phyloP scores from a whole-genome alignment of 1,140 invertebrate species.

The Drosophila pandora region DNA sequence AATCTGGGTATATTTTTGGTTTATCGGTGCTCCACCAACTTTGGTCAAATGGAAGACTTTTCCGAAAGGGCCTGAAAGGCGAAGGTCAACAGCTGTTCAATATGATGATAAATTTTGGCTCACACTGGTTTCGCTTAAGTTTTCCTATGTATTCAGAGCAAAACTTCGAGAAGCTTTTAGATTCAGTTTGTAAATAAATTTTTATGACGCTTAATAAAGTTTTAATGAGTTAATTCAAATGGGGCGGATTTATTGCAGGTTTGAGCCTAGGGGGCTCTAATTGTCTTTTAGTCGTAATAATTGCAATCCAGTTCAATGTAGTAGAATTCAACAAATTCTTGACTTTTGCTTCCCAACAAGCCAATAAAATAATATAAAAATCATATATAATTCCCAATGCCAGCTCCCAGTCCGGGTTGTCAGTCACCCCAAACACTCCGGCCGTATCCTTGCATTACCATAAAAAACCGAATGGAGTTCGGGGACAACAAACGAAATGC shows the following conservation, averaged over 20 bases:
- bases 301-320: not conserved
- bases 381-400: conserved; percentile 39
- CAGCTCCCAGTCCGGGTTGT: conserved; percentile 16
- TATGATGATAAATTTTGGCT: conserved; percentile 16
- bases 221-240: not conserved
- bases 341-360: conserved; percentile 5
- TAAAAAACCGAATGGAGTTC: conserved; percentile 50
- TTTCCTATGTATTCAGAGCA: not conserved
- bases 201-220: not conserved
- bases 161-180: conserved; percentile 1
- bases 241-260: too few relatives aligned
- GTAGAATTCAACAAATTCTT: not conserved
- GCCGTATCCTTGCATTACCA: conserved; percentile 45
- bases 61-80: conserved; percentile 12
- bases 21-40: conserved; percentile 57
- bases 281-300: not conserved
- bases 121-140: not conserved
- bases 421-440: conserved; percentile 16
- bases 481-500: conserved; percentile 66
- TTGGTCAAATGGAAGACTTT: conserved; percentile 49
- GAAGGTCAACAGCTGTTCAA: conserved; percentile 41
- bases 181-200: not conserved
- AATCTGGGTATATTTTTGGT: not conserved
- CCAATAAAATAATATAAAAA: conserved; percentile 33
- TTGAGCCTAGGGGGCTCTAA: too few relatives aligned